These are phyloP conservation scores for Parthenolecanium corni DNA, from an alignment of 2,888 invertebrate species.

Conservation along the genomic window DNA sequence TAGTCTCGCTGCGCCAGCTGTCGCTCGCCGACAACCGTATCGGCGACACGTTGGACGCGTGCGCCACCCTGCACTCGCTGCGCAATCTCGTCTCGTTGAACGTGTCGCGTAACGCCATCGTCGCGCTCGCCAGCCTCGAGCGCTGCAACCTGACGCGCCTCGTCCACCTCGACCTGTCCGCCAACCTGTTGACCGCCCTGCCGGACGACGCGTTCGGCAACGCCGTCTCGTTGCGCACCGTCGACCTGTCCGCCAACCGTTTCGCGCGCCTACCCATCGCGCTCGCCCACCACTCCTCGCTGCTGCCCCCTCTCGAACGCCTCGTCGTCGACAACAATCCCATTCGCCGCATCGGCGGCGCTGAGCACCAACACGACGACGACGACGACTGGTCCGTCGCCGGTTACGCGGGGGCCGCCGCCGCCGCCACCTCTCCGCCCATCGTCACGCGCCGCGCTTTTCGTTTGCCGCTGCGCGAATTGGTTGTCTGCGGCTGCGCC, in stretches of 20 bases:
- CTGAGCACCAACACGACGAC: conserved; percentile 1
- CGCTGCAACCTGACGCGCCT: conserved; percentile 60
- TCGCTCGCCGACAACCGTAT: conserved; percentile 36
- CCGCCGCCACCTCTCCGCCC: conserved; percentile 48
- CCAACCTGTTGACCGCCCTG: conserved; percentile 60
- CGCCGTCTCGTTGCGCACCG: conserved; percentile 56
- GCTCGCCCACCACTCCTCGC: conserved; percentile 51
- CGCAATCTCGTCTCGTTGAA: conserved; percentile 62
- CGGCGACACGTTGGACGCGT: conserved; percentile 58
- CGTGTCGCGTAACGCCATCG: conserved; percentile 41
- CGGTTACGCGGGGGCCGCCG: conserved; percentile 76
- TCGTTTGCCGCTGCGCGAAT: conserved; percentile 43
- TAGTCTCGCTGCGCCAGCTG: conserved; percentile 52
- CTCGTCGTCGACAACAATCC: conserved; percentile 76
- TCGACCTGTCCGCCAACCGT: conserved; percentile 66
- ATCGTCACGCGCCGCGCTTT: background rate
- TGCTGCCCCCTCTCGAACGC: conserved; percentile 54
- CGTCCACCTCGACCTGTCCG: conserved; percentile 60
- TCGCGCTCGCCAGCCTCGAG: conserved; percentile 60
- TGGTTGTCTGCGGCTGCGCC: conserved; percentile 66
- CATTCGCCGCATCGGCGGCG: conserved; percentile 48
- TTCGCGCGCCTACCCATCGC: conserved; percentile 68
- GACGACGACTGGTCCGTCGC: conserved; percentile 54
- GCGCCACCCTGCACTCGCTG: conserved; percentile 62
- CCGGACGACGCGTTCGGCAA: conserved; percentile 66